Base-by-base conservation (phyloP, 2,888 invertebrate genomes). In the Bombyx huttoni region DNA sequence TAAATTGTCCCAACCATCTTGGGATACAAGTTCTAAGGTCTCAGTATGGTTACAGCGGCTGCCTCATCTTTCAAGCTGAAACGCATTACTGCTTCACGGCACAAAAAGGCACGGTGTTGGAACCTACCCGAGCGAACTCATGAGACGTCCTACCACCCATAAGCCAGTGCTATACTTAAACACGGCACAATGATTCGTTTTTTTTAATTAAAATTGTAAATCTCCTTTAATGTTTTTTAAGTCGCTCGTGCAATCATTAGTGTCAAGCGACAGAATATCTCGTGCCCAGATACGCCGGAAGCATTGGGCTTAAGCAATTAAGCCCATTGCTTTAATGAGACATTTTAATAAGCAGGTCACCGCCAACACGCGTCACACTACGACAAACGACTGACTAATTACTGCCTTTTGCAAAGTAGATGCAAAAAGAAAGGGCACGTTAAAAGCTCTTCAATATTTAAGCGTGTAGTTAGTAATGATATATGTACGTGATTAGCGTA, bases 301-400 rank as follows among this genome's bases (percentile, higher is more conserved):
- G 52, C 57, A 63, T 64, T 62, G 65, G 58, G 46, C 61, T 54
- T 56, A 62, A 63, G 63, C 68, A 68, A 75, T 75, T 73, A 74
- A 64, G 65, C 64, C 60, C 66, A 72, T 72, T 69, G 70, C 57
- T 61, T 65, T 71, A 75, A 77, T 72, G 70, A 72, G 72, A 65
- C 66, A 64, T 65, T 67, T 65, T 60, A 62, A 61, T 68, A 64
- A 71, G 62, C 65, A 59, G 72, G 73, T 69, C 69, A 72, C 53
- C 57, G 54, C 55, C 56, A 58, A 48, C 56, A 52, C 54, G 49
- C 53, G 49, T 52, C 56, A 61, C 59, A 62, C 59, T 60, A 56
- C 53, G 60, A 60, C 66, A 68, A 68, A 68, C 64, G 62, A 61
- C 62, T 68, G 58, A 68, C 65, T 69, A 70, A 71, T 70, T 68